Conservation (phyloP, 2,888 invertebrate genomes). For the Stenchaetothrips biformis region DNA sequence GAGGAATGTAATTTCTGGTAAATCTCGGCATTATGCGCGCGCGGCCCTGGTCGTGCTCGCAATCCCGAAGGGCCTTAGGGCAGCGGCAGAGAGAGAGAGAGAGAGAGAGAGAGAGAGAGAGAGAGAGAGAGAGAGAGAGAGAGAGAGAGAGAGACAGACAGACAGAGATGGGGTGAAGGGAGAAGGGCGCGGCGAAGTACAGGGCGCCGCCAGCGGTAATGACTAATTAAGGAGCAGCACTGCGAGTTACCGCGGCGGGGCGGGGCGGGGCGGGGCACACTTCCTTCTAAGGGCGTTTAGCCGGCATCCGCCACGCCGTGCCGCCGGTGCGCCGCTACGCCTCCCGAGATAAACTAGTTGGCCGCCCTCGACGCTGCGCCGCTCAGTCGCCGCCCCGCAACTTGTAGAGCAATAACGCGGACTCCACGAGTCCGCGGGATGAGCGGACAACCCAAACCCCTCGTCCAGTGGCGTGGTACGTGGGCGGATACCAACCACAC, state of each 20-base stretch:
- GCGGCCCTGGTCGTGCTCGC: background rate
- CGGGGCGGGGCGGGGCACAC: background rate
- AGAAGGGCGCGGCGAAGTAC: background rate
- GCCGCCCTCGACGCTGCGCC: too few relatives aligned
- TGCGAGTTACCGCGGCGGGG: constrained; percentile 5
- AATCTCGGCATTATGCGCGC: background rate
- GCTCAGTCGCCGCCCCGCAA: too few relatives aligned
- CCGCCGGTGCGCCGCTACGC: too few relatives aligned
- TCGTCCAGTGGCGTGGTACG: too few relatives aligned
- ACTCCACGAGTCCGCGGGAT: too few relatives aligned
- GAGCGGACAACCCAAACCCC: too few relatives aligned
- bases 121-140: background rate
- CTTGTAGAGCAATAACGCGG: too few relatives aligned
- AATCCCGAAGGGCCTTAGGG: background rate
- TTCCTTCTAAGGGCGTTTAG: too few relatives aligned
- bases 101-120: background rate
- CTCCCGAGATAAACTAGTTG: too few relatives aligned
- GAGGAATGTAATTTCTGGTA: constrained; percentile 17
- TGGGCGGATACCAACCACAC: too few relatives aligned
- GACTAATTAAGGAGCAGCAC: constrained; percentile 21
- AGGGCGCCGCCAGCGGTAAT: constrained; percentile 9
- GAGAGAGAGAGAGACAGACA: background rate
- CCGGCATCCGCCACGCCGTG: too few relatives aligned
- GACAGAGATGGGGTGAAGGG: background rate
- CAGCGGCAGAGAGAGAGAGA: background rate